Evolutionary conservation across 2,113 vertebrate genomes (phyloP).

Genomic region (Aegithalos caudatus): DNA sequence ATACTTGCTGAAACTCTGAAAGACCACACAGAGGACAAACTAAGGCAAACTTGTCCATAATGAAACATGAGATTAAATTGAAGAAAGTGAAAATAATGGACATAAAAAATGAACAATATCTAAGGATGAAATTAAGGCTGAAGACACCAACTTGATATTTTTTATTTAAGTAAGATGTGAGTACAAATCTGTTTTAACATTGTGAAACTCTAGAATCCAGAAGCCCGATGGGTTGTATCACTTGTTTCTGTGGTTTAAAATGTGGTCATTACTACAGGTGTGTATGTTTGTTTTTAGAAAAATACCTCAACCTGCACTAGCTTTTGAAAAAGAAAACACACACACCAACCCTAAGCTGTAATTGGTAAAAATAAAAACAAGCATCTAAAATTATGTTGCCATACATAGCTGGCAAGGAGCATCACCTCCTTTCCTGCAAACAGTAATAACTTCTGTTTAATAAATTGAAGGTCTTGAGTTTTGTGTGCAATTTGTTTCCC

Average conservation of each 20-base stretch:
- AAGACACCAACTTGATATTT: neutral
- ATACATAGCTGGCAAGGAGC: neutral
- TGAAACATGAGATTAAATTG: neutral
- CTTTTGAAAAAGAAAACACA: neutral
- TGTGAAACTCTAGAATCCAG: neutral
- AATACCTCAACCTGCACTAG: neutral
- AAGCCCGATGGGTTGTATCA: neutral
- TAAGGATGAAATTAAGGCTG: neutral
- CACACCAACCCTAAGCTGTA: neutral
- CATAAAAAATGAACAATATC: neutral
- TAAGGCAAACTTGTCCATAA: neutral
- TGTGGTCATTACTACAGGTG: neutral
- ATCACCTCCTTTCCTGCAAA: neutral
- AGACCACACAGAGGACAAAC: neutral
- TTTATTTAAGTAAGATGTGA: neutral
- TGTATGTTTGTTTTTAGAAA: conserved; percentile 8
- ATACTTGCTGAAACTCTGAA: neutral
- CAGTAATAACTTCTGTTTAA: neutral
- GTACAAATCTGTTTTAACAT: neutral
- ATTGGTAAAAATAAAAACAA: neutral
- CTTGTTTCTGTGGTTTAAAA: conserved; percentile 29
- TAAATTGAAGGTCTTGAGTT: neutral
- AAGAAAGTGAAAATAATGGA: neutral
- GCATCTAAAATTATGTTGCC: neutral
- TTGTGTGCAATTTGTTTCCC: neutral